A percentile compares a stretch with the other conserved stretches of the same genome.
phyloP scores from a whole-genome alignment of 2,797 vertebrate genomes.

The Sarcoramphus papa region DNA sequence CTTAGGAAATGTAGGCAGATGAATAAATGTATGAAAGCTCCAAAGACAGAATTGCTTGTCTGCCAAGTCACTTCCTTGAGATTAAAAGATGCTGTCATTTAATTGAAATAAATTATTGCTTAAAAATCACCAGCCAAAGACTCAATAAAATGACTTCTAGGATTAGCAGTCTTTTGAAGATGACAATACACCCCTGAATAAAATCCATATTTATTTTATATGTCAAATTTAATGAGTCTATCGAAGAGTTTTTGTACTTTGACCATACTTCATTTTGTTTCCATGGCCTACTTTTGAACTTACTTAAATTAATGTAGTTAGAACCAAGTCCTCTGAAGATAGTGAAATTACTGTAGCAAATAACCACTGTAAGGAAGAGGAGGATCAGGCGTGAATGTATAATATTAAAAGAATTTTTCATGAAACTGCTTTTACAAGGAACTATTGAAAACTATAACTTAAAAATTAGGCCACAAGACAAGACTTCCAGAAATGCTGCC shows the following conservation, averaged over 20 bases:
- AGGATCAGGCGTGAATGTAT: background rate
- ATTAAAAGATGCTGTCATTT: slow-evolving; percentile 62
- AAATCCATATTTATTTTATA: slow-evolving; percentile 46
- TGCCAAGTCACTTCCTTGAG: slow-evolving; percentile 41
- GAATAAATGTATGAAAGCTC: slow-evolving; percentile 46
- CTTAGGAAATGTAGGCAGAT: slow-evolving; percentile 9
- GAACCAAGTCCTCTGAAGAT: slow-evolving; percentile 1
- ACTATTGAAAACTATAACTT: background rate
- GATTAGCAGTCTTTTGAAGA: slow-evolving; percentile 31
- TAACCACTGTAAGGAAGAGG: background rate
- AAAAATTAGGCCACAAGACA: background rate
- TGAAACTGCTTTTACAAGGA: background rate
- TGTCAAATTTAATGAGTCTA: slow-evolving; percentile 8
- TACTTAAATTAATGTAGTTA: background rate
- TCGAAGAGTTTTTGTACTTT: slow-evolving; percentile 19
- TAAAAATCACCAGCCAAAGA: slow-evolving; percentile 21
- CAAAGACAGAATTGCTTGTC: slow-evolving; percentile 26
- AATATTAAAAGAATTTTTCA: background rate
- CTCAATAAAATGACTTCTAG: slow-evolving; percentile 28
- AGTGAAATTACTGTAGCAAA: slow-evolving; percentile 12
- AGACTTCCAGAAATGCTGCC: background rate
- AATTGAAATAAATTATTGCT: slow-evolving; percentile 59
- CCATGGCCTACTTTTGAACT: slow-evolving; percentile 27
- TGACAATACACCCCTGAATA: background rate
- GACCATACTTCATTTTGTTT: background rate